Base-by-base conservation (phyloP, 1,140 invertebrate genomes). In the Anoplolepis gracilipes region DNA sequence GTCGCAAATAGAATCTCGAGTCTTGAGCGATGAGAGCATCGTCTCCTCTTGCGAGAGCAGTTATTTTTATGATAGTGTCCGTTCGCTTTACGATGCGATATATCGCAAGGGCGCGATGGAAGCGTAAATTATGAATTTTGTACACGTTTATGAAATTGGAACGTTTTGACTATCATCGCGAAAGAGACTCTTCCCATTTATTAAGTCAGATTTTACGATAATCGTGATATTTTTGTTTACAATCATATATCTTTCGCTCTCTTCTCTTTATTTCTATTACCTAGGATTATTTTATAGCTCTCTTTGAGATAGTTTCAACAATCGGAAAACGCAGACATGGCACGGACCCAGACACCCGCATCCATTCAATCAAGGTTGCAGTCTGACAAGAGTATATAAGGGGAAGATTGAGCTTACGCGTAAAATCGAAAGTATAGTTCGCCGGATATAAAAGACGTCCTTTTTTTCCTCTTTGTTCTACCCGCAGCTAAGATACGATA, bases 261-360 rank as follows among this genome's bases (percentile, higher is more conserved):
- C 33, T 42, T 36, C 30, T 30, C 16, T 28, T 55, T 46, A n/a
- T 2, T 30, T 39, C 53, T 39, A 25, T 69, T 61, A 16, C 19
- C 22, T 28, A 61, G n/a, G 28, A 36, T 25, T 28, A 11, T 59
- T 55, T 69, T 57, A 72, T 55, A 82, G 76, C 77, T 82, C 75
- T 33, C 19, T 62, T 84, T 39, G 49, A 70, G 62, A 59, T 78
- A 55, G 86, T 19, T 57, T 87, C 53, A 85, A 72, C 72, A 82
- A 67, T 86, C 70, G 65, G 46, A 82, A 88, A 75, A 87, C 90
- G 92, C 92, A 88, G 88, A 92, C 88, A 88, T 78, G 73, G 92
- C 91, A 87, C 69, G 77, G 8, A 86, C 92, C n/a, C n/a, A n/a
- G n/a, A n/a, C n/a, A n/a, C n/a, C 92, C 90, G 92, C 92, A 93